Evolutionary conservation across 2,113 vertebrate genomes (phyloP).

Genomic region (Geococcyx californianus): DNA sequence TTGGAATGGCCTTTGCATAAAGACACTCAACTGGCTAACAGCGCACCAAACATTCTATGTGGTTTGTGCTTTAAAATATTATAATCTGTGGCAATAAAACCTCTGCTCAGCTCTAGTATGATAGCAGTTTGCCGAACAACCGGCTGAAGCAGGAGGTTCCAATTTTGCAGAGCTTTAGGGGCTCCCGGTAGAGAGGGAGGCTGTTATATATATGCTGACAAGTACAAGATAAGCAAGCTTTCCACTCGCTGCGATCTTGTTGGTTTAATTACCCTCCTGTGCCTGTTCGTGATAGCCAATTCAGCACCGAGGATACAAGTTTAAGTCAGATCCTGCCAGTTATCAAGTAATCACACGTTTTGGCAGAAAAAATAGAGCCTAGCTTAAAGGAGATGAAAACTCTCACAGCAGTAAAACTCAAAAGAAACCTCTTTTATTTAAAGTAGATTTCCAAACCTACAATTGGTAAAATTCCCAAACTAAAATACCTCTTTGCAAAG

Average conservation of each 20-base stretch:
- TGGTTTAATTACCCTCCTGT: conserved; percentile 32
- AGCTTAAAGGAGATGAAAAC: not conserved
- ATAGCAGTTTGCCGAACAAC: conserved; percentile 35
- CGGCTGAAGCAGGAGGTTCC: conserved; percentile 54
- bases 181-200: conserved; percentile 8
- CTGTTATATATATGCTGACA: not conserved
- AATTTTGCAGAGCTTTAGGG: conserved; percentile 28
- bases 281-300: not conserved
- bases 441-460: not conserved
- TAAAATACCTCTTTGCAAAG: not conserved
- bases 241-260: not conserved
- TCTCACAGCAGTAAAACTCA: not conserved
- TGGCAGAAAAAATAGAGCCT: not conserved
- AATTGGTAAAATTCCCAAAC: not conserved
- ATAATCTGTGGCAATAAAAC: not conserved
- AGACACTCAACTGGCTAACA: not conserved
- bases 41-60: not conserved
- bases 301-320: not conserved
- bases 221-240: conserved; percentile 9
- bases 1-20: not conserved
- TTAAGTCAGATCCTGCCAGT: not conserved
- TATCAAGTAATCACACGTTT: not conserved
- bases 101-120: not conserved
- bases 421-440: not conserved
- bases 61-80: not conserved